Evolutionary conservation across 1,140 invertebrate species (phyloP), one percentile per base, ranked within the genome.

Genomic region (Varroa destructor): DNA sequence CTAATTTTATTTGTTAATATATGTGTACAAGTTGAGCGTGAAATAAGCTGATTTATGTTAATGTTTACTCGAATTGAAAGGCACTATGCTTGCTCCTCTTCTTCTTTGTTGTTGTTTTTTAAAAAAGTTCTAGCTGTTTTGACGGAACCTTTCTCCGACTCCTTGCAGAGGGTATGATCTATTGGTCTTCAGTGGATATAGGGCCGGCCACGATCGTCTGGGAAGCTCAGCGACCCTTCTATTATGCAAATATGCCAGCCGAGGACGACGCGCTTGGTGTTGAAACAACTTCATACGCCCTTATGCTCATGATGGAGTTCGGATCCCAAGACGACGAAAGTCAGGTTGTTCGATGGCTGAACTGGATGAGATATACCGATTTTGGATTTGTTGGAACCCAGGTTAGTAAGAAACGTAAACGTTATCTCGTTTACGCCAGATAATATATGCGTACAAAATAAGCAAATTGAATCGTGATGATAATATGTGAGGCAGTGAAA

Each of bases 211-310:
- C 64, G 36, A 75, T 82, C 0, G 77, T 79, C 43, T 79, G 81
- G 71, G 81, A 83, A 73, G 83, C 81, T 74, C 81, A 84, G 72
- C 74, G 81, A 40, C 81, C 81, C 46, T 82, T 83, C 71, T 75
- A 79, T n/a, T 77, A 80, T 71, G 80, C 83, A 0, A 79, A 81
- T 72, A 74, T 76, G 78, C 74, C 78, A 77, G 71, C 77, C 77
- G 75, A 78, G 77, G 74, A 76, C 56, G 81, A 83, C 73, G 79
- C 81, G 2, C 72, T 80, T 10, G 82, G 81, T 1, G 80, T 85
- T 0, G 84, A 85, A 76, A 79, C 83, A 0, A 85, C 85, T 1
- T 80, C 84, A 0, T 86, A 85, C 76, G 85, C 84, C 2, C 77
- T 87, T 1, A 76, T 86, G 72, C 80, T 82, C 0, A 82, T 84